Evolutionary conservation across 2,888 invertebrate genomes (phyloP).

Genomic region (Sminthurides aquaticus): DNA sequence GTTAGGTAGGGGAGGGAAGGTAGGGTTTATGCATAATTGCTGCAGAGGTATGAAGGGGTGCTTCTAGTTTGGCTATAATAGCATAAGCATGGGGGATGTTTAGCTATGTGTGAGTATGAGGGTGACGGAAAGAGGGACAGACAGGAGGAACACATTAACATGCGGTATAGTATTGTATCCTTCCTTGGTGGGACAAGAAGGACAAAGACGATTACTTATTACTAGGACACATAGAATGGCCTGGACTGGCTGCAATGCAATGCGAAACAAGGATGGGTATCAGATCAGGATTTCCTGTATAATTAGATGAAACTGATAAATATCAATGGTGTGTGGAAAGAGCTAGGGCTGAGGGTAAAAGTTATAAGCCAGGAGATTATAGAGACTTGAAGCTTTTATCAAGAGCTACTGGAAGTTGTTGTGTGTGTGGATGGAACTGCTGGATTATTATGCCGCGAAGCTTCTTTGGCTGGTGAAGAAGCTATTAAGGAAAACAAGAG

Average conservation of each 20-base stretch:
- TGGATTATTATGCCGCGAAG: neutral
- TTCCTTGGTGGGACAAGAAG: neutral
- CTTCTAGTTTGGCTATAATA: too few species aligned
- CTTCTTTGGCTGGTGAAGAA: too few species aligned
- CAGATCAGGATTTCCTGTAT: constrained; percentile 23
- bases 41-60: too few species aligned
- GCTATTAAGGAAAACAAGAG: neutral
- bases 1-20: too few species aligned
- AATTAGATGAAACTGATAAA: constrained; percentile 18
- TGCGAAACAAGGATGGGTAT: constrained; percentile 14
- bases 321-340: constrained; percentile 11
- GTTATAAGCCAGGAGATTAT: neutral
- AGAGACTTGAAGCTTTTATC: neutral
- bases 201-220: neutral
- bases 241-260: neutral
- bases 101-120: too few species aligned
- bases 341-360: too few species aligned
- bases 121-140: too few species aligned
- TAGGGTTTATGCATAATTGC: too few species aligned
- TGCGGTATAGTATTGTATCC: too few species aligned
- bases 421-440: neutral
- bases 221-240: neutral
- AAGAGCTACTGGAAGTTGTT: neutral
- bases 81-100: too few species aligned
- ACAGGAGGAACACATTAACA: too few species aligned